Evolutionary conservation across 2,113 vertebrate species (phyloP), one percentile per base, ranked within the genome.

Genomic region (Mugil cephalus): DNA sequence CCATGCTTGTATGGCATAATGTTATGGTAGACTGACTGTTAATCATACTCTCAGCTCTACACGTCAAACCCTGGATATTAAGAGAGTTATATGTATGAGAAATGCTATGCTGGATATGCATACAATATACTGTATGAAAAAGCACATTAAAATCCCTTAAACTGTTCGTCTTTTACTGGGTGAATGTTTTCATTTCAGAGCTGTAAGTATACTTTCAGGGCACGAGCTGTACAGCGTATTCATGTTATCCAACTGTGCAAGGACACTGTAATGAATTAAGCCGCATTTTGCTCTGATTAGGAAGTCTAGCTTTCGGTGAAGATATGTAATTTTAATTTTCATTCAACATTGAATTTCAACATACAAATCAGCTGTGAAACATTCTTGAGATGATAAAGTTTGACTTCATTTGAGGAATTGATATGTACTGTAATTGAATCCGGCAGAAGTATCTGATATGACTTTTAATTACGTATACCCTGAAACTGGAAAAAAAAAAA

Each of bases 81-180:
- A 91, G 91, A 92, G 70, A 89, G 89, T 87, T 91, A 85, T 88
- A 92, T 90, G 90, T 93, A 89, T 92, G 87, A 91, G 80, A 92
- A 92, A 92, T 92, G 79, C 84, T 89, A 91, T 84, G 82, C 88
- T 91, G 87, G 87, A 89, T 93, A 91, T 92, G 89, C 90, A 92
- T 91, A 92, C 77, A 91, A 93, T 91, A 91, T 93, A 91, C 71
- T 92, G 90, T 93, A 92, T 91, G 89, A 90, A 90, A 90, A 93
- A 91, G 88, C 87, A 91, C 84, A 93, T 93, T 93, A 93, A 94
- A 93, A 91, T 91, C 77, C 89, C 87, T 87, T 90, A 89, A 94
- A 93, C 86, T 79, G 82, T 91, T 87, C 87, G 73, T 83, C 86
- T 86, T 79, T 88, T 74, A 75, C 72, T 87, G 77, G 39, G 40